Evolutionary conservation across 1,140 invertebrate species (phyloP), one percentile per base, ranked within the genome.

Genomic region (Coenobita brevimanus): DNA sequence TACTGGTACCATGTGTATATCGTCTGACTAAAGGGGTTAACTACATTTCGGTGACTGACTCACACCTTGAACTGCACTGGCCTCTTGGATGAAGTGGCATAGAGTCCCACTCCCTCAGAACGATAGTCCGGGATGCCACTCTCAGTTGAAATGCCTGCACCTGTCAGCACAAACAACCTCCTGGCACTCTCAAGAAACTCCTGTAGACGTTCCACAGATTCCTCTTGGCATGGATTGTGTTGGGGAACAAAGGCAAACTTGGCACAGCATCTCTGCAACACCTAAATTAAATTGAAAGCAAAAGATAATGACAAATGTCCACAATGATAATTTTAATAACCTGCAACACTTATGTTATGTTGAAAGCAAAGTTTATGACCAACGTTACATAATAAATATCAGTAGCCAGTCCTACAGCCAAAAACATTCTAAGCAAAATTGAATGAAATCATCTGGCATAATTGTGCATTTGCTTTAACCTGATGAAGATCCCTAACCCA

Each of bases 111-210:
- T 86, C 95, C 96, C 93, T 97, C 96, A 0, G 98, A 99, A 89
- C 98, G 94, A 92, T 99, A 99, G 93, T 99, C 97, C 30, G 97
- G 97, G 91, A 98, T 98, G 88, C 98, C 98, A 93, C 94, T 95
- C 95, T 99, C 98, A 21, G 98, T 99, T 36, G 98, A 99, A 91
- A 99, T 95, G 79, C 98, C 98, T 90, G 98, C 98, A 50, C 98
- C 98, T 64, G 97, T 98, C 71, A 99, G 91, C 64, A 98, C 94
- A 69, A 97, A 91, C 15, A 93, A 79, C 54, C 91, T 89, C 27
- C 89, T 76, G n/a, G 89, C 89, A 76, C 69, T 67, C 17, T 81
- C 60, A 24, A 90, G 71, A 50, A 90, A 90, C 38, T 85, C 69
- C 91, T 94, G 93, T 1, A 98, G 91, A 69, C 92, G 92, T 67